Conservation (phyloP, 1,140 invertebrate species). For the Telenomus remus region DNA sequence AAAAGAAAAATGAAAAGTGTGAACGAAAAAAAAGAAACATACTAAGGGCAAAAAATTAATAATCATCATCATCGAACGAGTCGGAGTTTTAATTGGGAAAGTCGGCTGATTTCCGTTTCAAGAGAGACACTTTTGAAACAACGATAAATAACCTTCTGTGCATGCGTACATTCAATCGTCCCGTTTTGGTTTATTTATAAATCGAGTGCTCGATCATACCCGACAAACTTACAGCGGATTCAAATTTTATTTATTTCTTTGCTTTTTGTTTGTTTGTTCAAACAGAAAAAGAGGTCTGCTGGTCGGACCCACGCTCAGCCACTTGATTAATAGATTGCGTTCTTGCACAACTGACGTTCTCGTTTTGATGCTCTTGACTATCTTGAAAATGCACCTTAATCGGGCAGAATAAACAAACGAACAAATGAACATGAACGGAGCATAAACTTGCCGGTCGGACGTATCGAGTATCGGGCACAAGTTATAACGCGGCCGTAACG, state of each 20-base stretch:
- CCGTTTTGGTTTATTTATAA: conserved; percentile 8
- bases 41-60: neutral
- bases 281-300: neutral
- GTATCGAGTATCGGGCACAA: conserved; percentile 29
- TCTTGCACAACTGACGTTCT: conserved; percentile 4
- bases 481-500: conserved; percentile 37
- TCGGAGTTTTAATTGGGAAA: conserved; percentile 29
- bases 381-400: conserved; percentile 13
- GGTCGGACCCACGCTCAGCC: conserved; percentile 16
- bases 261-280: neutral
- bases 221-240: conserved; percentile 5
- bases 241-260: no score
- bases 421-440: conserved; percentile 19
- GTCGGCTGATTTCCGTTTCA: conserved; percentile 15
- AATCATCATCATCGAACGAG: neutral
- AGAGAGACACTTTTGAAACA: conserved; percentile 4
- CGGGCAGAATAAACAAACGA: conserved; percentile 15
- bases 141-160: conserved; percentile 14
- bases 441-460: conserved; percentile 15
- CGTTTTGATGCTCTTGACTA: neutral
- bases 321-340: conserved; percentile 37
- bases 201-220: conserved; percentile 18
- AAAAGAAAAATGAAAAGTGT: conserved; percentile 1
- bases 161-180: conserved; percentile 16
- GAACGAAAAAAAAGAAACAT: neutral